Base-by-base conservation (phyloP, 2,888 invertebrate genomes). In the Gastrophysa polygoni region DNA sequence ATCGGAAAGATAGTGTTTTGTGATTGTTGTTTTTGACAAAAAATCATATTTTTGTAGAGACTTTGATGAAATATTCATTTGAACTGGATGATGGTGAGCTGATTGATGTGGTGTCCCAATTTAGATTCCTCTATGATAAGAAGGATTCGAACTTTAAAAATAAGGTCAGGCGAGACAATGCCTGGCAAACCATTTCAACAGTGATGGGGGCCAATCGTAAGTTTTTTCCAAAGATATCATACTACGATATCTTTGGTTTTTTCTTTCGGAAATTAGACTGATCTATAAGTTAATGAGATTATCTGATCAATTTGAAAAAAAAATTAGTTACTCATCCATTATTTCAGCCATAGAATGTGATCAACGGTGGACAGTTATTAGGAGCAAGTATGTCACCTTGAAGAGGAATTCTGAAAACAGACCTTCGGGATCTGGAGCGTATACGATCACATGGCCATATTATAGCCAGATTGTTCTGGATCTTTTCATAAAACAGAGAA, bases 301-400 rank as follows among this genome's bases (percentile, higher is more conserved):
- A 8, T 44, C 17, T 17, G 18, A 44, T 44, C n/a, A 44, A 44
- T n/a, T 44, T 3, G 4, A 5, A 1, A 21, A 1, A 17, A 47
- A 47, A 11, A 5, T 16, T 46, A 20, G 21, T 47, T 18, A 7
- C 17, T 44, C 7, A 32, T 17, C 18, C 44, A 14, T 47, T 11
- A 16, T 47, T 47, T 20, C 47, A 47, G 47, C 47, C 16, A 14
- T 47, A 47, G 47, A 47, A 20, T 47, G 47, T 46, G 46, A 46
- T 7, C 47, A 47, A 21, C 47, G 47, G 17, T 47, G 47, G 47
- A 18, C 47, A n/a, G 47, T 47, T 16, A n/a, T 47, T n/a, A 17
- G 47, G 20, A 47, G 21, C 5, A 20, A 47, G 47, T 47, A 47
- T 16, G 16, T 11, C 8, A 47, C 47, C n/a, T 47, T 47, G 17